Percentiles rank a stretch among this genome's conserved stretches.
Conservation (phyloP, 2,888 invertebrate species). For the Euplexia lucipara region DNA sequence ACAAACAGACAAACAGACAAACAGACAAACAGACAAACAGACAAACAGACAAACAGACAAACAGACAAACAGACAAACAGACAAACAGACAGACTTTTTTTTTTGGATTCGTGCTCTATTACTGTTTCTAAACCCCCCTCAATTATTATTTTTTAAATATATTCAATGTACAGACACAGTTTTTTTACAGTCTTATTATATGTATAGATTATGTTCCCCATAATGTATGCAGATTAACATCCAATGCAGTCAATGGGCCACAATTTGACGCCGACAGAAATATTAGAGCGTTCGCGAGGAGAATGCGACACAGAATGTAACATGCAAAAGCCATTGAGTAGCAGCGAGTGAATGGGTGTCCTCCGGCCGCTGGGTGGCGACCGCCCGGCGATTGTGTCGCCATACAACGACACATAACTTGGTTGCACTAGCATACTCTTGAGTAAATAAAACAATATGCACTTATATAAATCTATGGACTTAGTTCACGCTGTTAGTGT, state of each 20-base stretch:
- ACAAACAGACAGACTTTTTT: no score
- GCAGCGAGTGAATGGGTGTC: slow-evolving; percentile 76
- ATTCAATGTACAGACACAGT: no score
- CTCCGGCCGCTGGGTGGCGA: slow-evolving; percentile 66
- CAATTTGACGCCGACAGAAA: slow-evolving; percentile 59
- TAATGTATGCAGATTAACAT: slow-evolving; percentile 55
- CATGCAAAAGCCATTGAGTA: slow-evolving; percentile 85
- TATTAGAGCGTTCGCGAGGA: slow-evolving; percentile 66
- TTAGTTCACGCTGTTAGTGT: slow-evolving; percentile 30
- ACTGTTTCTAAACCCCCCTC: no score
- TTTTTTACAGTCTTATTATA: no score
- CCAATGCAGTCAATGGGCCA: slow-evolving; percentile 50
- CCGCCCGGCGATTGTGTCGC: slow-evolving; percentile 68
- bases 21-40: no score
- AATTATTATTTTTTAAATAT: no score
- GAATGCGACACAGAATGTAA: slow-evolving; percentile 75
- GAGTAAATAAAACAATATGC: slow-evolving; percentile 57
- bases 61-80: no score
- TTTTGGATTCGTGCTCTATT: no score
- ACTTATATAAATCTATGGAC: slow-evolving; percentile 37
- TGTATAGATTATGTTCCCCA: no score
- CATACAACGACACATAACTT: slow-evolving; percentile 68
- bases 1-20: no score
- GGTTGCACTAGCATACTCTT: slow-evolving; percentile 58
- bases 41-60: no score